Conservation (phyloP, 2,797 vertebrate genomes). For the Parauchenoglanis ngamensis region DNA sequence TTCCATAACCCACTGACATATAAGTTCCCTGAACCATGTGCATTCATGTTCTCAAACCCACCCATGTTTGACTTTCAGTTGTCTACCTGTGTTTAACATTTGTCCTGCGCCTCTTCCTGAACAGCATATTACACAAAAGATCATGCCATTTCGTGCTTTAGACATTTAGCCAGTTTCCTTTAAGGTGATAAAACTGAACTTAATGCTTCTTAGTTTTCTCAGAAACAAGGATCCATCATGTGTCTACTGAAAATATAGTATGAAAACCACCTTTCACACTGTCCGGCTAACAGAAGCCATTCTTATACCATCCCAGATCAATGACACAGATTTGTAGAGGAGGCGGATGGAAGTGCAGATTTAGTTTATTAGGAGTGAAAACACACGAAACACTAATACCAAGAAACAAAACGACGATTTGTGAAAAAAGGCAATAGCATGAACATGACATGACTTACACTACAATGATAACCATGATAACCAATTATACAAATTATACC, state of each 20-base stretch:
- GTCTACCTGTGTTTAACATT: too few species aligned
- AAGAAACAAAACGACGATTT: too few species aligned
- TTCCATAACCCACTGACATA: background rate
- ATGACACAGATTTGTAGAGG: too few species aligned
- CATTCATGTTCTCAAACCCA: background rate
- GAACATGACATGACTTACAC: too few species aligned
- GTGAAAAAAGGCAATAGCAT: too few species aligned
- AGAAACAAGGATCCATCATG: background rate
- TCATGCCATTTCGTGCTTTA: background rate
- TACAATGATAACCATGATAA: background rate
- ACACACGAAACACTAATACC: too few species aligned
- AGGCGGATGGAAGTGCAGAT: too few species aligned
- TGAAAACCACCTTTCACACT: background rate
- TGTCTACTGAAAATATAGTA: background rate
- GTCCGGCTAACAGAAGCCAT: background rate
- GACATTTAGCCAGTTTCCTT: background rate
- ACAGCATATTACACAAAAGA: too few species aligned
- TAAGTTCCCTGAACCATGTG: background rate
- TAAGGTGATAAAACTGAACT: background rate
- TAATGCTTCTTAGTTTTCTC: background rate
- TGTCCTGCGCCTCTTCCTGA: too few species aligned
- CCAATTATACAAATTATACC: too few species aligned
- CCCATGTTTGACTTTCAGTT: background rate
- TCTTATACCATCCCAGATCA: background rate
- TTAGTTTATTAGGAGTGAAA: too few species aligned